Percentiles rank a stretch among this genome's conserved stretches.
Conservation (phyloP, 2,797 vertebrate species). For the Mustela erminea region DNA sequence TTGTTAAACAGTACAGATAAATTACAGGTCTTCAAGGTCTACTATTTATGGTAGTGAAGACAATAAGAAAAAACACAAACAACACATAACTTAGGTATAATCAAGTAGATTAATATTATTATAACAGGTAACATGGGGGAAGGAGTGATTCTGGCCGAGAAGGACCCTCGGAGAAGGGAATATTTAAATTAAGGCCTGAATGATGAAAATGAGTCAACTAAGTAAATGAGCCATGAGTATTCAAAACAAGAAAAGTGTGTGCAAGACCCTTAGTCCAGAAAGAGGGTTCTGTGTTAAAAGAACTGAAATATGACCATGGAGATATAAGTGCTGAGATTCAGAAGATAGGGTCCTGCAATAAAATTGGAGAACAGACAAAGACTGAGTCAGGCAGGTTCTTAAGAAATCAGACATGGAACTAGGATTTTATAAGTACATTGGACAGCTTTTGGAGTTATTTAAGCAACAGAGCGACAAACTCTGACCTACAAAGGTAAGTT, state of each 20-base stretch:
- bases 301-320: background rate
- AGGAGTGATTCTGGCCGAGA: background rate
- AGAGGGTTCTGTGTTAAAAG: background rate
- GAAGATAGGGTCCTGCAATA: background rate
- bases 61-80: background rate
- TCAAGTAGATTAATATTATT: background rate
- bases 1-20: background rate
- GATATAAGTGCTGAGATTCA: background rate
- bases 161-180: background rate
- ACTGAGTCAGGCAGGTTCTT: background rate
- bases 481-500: constrained; percentile 22
- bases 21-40: background rate
- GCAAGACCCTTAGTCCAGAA: background rate
- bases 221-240: background rate
- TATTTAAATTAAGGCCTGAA: background rate
- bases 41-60: background rate
- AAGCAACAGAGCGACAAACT: constrained; percentile 8
- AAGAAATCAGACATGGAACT: background rate
- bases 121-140: background rate
- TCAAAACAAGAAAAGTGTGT: background rate
- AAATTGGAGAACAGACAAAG: background rate
- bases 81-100: background rate
- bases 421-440: background rate
- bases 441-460: background rate
- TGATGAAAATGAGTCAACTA: background rate